Evolutionary conservation across 2,113 vertebrate genomes (phyloP).

Genomic region (Oncorhynchus keta): DNA sequence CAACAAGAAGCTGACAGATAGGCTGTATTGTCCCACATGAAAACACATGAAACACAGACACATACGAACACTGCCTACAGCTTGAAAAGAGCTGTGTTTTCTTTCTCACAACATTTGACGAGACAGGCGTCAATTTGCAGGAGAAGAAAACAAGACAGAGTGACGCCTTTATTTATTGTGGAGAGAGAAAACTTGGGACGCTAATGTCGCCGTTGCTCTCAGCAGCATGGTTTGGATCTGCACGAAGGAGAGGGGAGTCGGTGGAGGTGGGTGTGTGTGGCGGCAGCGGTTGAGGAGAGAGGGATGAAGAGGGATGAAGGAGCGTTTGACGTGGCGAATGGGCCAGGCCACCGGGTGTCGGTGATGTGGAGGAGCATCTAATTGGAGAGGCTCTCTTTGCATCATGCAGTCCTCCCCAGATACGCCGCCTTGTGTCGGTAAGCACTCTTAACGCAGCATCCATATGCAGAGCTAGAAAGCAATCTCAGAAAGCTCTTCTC

Average conservation of each 20-base stretch:
- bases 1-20: constrained; percentile 56
- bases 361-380: constrained; percentile 7
- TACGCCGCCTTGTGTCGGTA: neutral
- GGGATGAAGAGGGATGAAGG: neutral
- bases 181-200: neutral
- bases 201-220: neutral
- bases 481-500: constrained; percentile 12
- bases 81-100: constrained; percentile 2
- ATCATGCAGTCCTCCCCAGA: constrained; percentile 21
- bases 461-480: neutral
- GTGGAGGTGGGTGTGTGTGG: neutral
- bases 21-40: constrained; percentile 50
- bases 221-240: neutral
- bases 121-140: constrained; percentile 15
- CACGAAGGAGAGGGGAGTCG: neutral
- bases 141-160: neutral
- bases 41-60: constrained; percentile 45
- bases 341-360: constrained; percentile 9
- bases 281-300: neutral
- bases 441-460: neutral
- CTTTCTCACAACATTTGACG: constrained; percentile 14
- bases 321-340: neutral
- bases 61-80: constrained; percentile 38
- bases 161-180: neutral
- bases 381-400: constrained; percentile 31